phyloP scores from a whole-genome alignment of 2,113 vertebrate genomes.

The Hemiscyllium ocellatum region DNA sequence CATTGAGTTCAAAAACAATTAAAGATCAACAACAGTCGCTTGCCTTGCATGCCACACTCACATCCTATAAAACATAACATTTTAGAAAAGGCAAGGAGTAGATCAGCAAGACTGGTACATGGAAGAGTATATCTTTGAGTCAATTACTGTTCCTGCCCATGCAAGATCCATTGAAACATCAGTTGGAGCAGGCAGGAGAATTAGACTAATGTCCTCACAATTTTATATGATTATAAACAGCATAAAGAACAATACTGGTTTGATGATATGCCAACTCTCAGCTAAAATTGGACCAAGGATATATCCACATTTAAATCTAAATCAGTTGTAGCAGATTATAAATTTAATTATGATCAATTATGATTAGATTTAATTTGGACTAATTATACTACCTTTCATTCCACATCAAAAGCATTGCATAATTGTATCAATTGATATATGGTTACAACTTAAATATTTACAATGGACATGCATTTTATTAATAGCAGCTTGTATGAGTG shows the following conservation, averaged over 20 bases:
- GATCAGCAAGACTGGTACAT: not conserved
- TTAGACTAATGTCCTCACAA: not conserved
- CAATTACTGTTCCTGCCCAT: not conserved
- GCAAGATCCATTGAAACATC: not conserved
- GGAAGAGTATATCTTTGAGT: not conserved
- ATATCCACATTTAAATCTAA: not conserved
- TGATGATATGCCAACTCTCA: not conserved
- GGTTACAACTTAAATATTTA: constrained; percentile 13
- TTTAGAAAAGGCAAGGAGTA: not conserved
- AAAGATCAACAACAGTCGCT: too few species aligned
- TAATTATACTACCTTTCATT: constrained; percentile 21
- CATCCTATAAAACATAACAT: too few species aligned
- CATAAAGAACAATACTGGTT: not conserved
- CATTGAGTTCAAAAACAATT: too few species aligned
- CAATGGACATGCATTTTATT: not conserved
- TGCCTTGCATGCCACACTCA: too few species aligned
- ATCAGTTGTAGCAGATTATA: not conserved
- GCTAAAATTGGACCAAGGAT: not conserved
- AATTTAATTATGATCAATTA: not conserved
- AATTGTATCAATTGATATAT: not conserved
- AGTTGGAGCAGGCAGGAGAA: not conserved
- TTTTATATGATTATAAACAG: not conserved
- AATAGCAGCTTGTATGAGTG: not conserved
- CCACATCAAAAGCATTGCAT: not conserved
- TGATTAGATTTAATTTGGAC: not conserved